These are phyloP conservation scores for Cherax quadricarinatus DNA, from an alignment of 1,140 invertebrate species.

Conservation along the genomic window DNA sequence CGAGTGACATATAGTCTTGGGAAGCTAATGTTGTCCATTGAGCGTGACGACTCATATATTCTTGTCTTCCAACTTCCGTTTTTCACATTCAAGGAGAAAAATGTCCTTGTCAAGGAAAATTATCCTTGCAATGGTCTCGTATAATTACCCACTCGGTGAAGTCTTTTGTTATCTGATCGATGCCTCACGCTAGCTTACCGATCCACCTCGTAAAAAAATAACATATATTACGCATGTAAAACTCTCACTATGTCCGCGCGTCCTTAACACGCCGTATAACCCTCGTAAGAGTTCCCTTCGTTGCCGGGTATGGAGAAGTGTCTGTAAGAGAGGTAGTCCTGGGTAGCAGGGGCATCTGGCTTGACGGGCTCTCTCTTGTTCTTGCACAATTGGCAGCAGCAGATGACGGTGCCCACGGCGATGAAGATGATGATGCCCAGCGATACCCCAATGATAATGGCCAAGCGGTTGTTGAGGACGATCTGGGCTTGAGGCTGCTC, in stretches of 20 bases:
- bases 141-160: too few relatives aligned
- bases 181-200: too few relatives aligned
- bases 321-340: constrained; percentile 86
- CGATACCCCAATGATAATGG: constrained; percentile 89
- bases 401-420: constrained; percentile 86
- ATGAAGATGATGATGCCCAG: constrained; percentile 89
- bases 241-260: neutral
- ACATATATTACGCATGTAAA: too few relatives aligned
- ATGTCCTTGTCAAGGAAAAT: too few relatives aligned
- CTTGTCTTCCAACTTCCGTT: too few relatives aligned
- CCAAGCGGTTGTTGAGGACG: constrained; percentile 79
- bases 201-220: too few relatives aligned
- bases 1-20: too few relatives aligned
- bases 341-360: constrained; percentile 79
- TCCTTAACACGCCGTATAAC: constrained; percentile 52
- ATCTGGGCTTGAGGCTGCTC: constrained; percentile 64
- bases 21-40: too few relatives aligned
- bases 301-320: constrained; percentile 77
- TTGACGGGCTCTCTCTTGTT: constrained; percentile 87
- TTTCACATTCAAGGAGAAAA: too few relatives aligned
- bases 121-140: too few relatives aligned
- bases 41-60: too few relatives aligned
- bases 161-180: too few relatives aligned
- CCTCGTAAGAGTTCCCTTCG: constrained; percentile 74
- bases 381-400: constrained; percentile 91